phyloP scores from a whole-genome alignment of 1,140 invertebrate genomes.

The Cydia fagiglandana region DNA sequence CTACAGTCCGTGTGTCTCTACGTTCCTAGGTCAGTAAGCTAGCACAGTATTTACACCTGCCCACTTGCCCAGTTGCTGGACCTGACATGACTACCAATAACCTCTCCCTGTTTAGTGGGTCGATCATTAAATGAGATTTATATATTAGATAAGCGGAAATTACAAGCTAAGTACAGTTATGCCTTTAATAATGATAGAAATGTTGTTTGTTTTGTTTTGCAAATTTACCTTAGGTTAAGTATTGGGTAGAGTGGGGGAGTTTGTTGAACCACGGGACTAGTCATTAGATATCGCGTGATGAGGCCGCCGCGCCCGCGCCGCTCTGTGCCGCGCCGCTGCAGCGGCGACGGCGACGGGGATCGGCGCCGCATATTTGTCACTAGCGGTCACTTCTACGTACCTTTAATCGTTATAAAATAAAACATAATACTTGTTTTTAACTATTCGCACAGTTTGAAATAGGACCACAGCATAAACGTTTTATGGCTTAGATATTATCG shows the following conservation, averaged over 20 bases:
- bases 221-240: constrained; percentile 64
- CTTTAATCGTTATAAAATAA: constrained; percentile 30
- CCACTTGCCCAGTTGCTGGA: neutral
- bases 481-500: neutral
- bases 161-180: constrained; percentile 1
- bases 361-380: constrained; percentile 44
- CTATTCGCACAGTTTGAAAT: constrained; percentile 30
- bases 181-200: constrained; percentile 10
- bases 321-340: constrained; percentile 1
- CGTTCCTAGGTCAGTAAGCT: neutral
- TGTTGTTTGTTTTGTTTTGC: constrained; percentile 53
- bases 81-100: neutral
- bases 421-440: constrained; percentile 11
- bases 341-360: constrained; percentile 41
- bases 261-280: constrained; percentile 75
- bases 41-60: neutral
- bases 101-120: constrained; percentile 9
- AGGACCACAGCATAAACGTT: constrained; percentile 29
- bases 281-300: constrained; percentile 71
- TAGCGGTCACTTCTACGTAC: constrained; percentile 21
- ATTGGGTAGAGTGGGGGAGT: constrained; percentile 70
- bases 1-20: neutral
- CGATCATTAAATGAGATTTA: neutral
- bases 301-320: constrained; percentile 56
- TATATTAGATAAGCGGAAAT: constrained; percentile 6